phyloP scores from a whole-genome alignment of 2,888 invertebrate species.

The Fissipunctia ypsillon region DNA sequence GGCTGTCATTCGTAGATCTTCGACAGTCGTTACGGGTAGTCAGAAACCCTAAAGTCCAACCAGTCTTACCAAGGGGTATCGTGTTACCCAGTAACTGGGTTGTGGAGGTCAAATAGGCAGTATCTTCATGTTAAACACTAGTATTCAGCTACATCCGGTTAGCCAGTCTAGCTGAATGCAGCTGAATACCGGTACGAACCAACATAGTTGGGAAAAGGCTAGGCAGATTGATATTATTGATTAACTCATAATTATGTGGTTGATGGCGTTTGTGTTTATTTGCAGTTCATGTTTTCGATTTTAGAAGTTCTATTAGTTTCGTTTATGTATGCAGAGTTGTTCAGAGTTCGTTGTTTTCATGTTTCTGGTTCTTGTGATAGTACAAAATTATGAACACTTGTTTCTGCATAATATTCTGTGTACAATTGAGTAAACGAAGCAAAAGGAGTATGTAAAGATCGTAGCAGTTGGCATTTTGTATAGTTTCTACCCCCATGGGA shows the following conservation, averaged over 20 bases:
- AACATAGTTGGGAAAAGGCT: background rate
- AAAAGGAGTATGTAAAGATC: background rate
- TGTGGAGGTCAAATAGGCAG: background rate
- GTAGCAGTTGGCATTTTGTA: background rate
- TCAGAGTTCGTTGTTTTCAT: background rate
- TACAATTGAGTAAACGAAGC: background rate
- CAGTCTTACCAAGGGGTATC: no score
- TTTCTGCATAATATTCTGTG: background rate
- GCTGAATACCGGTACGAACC: background rate
- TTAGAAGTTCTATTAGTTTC: background rate
- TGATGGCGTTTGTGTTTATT: slow-evolving; percentile 5
- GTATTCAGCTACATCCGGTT: background rate
- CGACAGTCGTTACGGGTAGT: no score
- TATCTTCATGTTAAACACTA: background rate
- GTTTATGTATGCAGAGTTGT: background rate
- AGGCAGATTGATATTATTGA: background rate
- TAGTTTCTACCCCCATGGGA: background rate
- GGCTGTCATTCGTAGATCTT: no score
- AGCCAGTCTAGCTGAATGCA: no score
- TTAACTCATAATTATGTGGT: background rate
- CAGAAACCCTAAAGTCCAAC: no score
- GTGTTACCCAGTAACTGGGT: background rate
- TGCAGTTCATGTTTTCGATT: slow-evolving; percentile 1
- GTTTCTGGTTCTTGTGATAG: background rate
- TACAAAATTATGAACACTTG: background rate